A percentile compares a stretch with the other conserved stretches of the same genome.
phyloP scores from a whole-genome alignment of 2,113 vertebrate genomes.

The Ameiurus melas region DNA sequence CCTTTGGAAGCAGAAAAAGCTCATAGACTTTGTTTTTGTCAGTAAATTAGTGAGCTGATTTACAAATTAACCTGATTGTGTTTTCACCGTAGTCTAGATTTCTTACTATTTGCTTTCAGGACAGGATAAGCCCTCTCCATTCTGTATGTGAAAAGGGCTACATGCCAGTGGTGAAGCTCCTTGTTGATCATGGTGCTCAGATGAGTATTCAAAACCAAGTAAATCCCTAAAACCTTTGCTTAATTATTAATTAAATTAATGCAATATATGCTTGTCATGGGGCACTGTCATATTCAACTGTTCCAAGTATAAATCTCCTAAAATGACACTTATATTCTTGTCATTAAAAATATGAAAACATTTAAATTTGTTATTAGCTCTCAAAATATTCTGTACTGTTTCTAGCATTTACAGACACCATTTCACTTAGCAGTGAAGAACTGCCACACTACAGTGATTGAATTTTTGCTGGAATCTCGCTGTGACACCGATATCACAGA shows the following conservation, averaged over 20 bases:
- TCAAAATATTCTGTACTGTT: conserved; percentile 21
- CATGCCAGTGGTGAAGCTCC: conserved; percentile 74
- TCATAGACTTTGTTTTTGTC: neutral
- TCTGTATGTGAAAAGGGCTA: conserved; percentile 75
- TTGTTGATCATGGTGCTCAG: conserved; percentile 72
- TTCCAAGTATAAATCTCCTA: neutral
- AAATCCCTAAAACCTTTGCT: neutral
- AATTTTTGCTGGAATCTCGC: conserved; percentile 74
- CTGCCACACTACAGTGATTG: conserved; percentile 73
- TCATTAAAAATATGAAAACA: neutral
- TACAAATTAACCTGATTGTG: neutral
- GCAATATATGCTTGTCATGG: neutral
- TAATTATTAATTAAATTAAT: neutral
- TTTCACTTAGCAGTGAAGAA: conserved; percentile 84
- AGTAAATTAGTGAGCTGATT: neutral
- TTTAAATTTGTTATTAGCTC: neutral
- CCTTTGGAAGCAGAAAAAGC: neutral
- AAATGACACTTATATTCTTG: neutral
- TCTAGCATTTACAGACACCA: conserved; percentile 78
- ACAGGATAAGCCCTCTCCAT: conserved; percentile 72
- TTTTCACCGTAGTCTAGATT: neutral
- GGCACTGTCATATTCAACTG: neutral
- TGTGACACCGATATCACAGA: conserved; percentile 76
- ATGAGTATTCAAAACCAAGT: conserved; percentile 75
- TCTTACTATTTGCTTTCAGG: conserved; percentile 65